These are phyloP conservation scores for Drosophila melanocephala DNA, from an alignment of 2,888 invertebrate species.

Conservation along the genomic window DNA sequence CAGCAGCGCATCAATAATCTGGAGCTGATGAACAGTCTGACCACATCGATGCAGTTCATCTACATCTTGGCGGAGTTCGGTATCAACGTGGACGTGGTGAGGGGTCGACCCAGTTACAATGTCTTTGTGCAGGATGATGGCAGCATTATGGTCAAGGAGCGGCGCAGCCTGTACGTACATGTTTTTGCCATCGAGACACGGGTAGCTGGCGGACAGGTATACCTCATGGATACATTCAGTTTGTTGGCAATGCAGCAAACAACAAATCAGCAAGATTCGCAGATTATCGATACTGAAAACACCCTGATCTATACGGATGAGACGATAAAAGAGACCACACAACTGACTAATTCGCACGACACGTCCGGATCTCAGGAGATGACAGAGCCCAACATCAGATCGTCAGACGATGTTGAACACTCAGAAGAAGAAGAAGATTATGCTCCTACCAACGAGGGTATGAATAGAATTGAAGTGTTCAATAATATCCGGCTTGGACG, in stretches of 20 bases:
- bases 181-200: conserved; percentile 16
- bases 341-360: not conserved
- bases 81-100: conserved; percentile 29
- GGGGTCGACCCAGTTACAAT: conserved; percentile 43
- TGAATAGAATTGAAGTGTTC: not conserved
- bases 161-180: conserved; percentile 34
- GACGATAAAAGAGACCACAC: not conserved
- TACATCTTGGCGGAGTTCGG: conserved; percentile 27
- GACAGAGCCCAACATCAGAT: not conserved
- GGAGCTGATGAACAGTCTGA: conserved; percentile 42
- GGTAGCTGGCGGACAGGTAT: conserved; percentile 41
- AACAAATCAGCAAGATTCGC: not conserved
- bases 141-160: conserved; percentile 44
- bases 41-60: conserved; percentile 51
- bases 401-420: not conserved
- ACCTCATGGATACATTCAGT: not conserved
- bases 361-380: not conserved
- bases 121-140: conserved; percentile 46
- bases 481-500: conserved; percentile 5
- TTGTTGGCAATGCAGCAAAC: not conserved
- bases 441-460: not conserved
- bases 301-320: not conserved
- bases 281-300: not conserved
- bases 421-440: not conserved
- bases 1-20: conserved; percentile 50